These are phyloP conservation scores for Dunckerocampus dactyliophorus DNA, from an alignment of 2,113 vertebrate genomes.

Conservation along the genomic window DNA sequence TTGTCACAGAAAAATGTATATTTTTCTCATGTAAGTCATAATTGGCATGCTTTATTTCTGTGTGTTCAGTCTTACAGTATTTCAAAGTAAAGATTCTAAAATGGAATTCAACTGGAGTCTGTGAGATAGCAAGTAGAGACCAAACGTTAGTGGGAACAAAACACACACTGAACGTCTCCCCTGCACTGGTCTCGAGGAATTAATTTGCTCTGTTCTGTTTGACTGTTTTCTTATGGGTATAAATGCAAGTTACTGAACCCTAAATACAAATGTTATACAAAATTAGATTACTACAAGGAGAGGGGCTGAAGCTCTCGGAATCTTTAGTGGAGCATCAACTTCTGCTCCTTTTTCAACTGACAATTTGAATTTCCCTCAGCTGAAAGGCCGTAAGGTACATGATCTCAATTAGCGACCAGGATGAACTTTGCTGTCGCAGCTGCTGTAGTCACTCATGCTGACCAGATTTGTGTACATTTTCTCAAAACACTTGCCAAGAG, in stretches of 20 bases:
- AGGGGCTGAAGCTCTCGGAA: neutral
- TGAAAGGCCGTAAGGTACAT: slow-evolving; percentile 24
- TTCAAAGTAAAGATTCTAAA: no score
- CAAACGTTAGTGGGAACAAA: no score
- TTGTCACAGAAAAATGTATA: no score
- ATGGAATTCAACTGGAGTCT: no score
- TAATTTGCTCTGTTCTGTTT: neutral
- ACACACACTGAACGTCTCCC: no score
- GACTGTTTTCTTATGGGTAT: no score
- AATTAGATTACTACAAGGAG: slow-evolving; percentile 7
- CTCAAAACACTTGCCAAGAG: neutral
- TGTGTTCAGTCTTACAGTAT: no score
- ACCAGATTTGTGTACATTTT: slow-evolving; percentile 3
- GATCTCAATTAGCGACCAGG: slow-evolving; percentile 41
- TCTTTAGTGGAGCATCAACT: slow-evolving; percentile 1
- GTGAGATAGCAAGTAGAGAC: no score
- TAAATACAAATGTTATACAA: slow-evolving; percentile 2
- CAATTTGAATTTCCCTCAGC: slow-evolving; percentile 26
- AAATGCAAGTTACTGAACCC: neutral
- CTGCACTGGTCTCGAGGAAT: neutral
- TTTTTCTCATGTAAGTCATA: no score
- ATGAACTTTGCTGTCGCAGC: slow-evolving; percentile 22
- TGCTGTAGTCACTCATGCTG: slow-evolving; percentile 21
- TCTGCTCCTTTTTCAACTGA: slow-evolving; percentile 17
- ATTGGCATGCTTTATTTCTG: no score